Conservation (phyloP, 2,888 invertebrate genomes). For the Drosophila villosipedis region DNA sequence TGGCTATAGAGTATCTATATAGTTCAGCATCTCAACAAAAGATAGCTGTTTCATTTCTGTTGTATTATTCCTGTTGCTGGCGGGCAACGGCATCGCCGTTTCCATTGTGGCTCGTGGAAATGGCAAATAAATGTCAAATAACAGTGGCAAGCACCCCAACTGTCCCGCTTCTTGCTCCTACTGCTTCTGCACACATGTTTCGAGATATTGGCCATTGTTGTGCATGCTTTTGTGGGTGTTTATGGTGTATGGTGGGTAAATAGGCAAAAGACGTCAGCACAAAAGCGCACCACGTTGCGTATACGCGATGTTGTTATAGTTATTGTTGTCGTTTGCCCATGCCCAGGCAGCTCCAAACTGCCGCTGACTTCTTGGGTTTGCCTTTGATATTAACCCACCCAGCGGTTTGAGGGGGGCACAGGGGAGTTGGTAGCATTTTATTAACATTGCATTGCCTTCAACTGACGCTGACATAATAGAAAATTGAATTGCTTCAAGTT, state of each 20-base stretch:
- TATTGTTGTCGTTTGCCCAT: neutral
- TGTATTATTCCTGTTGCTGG: slow-evolving; percentile 22
- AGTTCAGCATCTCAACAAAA: neutral
- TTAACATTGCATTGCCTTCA: slow-evolving; percentile 77
- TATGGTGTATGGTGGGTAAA: slow-evolving; percentile 40
- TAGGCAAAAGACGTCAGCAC: slow-evolving; percentile 64
- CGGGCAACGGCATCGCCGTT: slow-evolving; percentile 14
- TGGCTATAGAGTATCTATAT: neutral
- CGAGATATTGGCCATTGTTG: slow-evolving; percentile 63
- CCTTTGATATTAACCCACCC: slow-evolving; percentile 50
- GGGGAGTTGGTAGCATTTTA: slow-evolving; percentile 51
- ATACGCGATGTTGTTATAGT: slow-evolving; percentile 53
- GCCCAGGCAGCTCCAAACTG: slow-evolving; percentile 26
- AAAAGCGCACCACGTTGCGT: slow-evolving; percentile 75
- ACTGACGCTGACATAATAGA: slow-evolving; percentile 73
- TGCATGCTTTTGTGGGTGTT: slow-evolving; percentile 23
- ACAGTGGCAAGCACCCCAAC: slow-evolving; percentile 43
- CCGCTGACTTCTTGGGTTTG: slow-evolving; percentile 65
- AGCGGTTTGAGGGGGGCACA: neutral
- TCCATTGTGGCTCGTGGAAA: slow-evolving; percentile 56
- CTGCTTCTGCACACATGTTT: slow-evolving; percentile 40
- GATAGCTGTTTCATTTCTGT: neutral
- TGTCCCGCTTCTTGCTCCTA: neutral
- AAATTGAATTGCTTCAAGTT: slow-evolving; percentile 75
- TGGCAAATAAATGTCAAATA: slow-evolving; percentile 82